phyloP scores from a whole-genome alignment of 2,888 invertebrate genomes.

The Strigamia crassipes region DNA sequence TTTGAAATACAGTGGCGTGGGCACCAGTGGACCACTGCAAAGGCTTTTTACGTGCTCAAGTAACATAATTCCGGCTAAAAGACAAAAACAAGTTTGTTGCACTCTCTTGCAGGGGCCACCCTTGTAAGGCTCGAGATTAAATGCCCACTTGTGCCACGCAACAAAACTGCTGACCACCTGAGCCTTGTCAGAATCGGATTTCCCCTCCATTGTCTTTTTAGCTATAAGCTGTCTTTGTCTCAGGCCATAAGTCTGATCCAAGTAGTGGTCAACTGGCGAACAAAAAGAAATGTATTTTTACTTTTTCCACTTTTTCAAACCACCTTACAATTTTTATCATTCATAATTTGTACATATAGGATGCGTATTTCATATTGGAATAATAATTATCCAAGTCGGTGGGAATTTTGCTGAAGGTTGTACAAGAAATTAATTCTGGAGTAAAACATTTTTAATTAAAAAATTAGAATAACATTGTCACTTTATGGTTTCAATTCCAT shows the following conservation, averaged over 20 bases:
- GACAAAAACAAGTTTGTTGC: slow-evolving; percentile 21
- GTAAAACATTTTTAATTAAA: neutral
- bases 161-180: slow-evolving; percentile 21
- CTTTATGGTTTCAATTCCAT: neutral
- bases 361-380: too few relatives aligned
- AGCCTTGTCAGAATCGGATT: slow-evolving; percentile 21
- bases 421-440: neutral
- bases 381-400: too few relatives aligned
- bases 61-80: slow-evolving; percentile 12
- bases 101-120: neutral
- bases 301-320: neutral
- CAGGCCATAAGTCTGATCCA: slow-evolving; percentile 16
- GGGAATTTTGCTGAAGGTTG: neutral
- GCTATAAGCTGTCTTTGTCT: slow-evolving; percentile 16
- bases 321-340: too few relatives aligned
- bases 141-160: slow-evolving; percentile 21
- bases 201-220: slow-evolving; percentile 16
- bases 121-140: slow-evolving; percentile 11
- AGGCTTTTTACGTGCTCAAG: slow-evolving; percentile 5
- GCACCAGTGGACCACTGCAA: neutral
- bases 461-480: neutral
- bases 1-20: neutral
- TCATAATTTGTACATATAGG: too few relatives aligned
- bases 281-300: neutral
- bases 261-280: neutral